Evolutionary conservation across 1,140 invertebrate species (phyloP).

Genomic region (Lepeophtheirus salmonis): DNA sequence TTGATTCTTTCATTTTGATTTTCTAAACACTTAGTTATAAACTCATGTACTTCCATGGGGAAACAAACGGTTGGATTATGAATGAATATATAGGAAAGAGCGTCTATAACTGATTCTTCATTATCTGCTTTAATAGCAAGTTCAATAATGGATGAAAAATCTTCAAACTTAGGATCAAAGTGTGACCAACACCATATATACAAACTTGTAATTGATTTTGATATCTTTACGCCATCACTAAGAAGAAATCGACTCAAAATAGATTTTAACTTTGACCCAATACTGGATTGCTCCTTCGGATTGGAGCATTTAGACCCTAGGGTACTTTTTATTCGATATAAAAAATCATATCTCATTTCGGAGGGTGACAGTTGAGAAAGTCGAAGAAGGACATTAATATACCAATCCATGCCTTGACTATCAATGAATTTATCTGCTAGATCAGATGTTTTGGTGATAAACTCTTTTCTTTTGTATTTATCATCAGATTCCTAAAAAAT

Average conservation of each 20-base stretch:
- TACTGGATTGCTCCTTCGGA: background rate
- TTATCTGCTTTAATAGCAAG: background rate
- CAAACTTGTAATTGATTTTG: background rate
- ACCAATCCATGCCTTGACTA: background rate
- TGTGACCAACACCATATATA: background rate
- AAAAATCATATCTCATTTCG: background rate
- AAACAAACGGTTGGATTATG: background rate
- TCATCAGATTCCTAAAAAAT: background rate
- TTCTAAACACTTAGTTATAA: too few species aligned
- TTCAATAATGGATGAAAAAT: background rate
- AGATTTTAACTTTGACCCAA: background rate
- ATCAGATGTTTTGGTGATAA: background rate
- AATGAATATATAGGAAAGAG: background rate
- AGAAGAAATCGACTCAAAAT: background rate
- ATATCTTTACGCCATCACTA: background rate
- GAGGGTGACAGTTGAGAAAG: background rate
- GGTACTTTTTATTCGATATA: background rate
- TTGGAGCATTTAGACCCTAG: background rate
- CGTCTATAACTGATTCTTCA: background rate
- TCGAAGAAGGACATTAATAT: background rate
- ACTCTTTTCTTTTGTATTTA: background rate
- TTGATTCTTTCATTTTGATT: too few species aligned
- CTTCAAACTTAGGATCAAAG: background rate
- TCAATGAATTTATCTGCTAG: background rate
- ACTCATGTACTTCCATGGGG: too few species aligned